Conservation (phyloP, 1,140 invertebrate species). For the Charaxes varanes region DNA sequence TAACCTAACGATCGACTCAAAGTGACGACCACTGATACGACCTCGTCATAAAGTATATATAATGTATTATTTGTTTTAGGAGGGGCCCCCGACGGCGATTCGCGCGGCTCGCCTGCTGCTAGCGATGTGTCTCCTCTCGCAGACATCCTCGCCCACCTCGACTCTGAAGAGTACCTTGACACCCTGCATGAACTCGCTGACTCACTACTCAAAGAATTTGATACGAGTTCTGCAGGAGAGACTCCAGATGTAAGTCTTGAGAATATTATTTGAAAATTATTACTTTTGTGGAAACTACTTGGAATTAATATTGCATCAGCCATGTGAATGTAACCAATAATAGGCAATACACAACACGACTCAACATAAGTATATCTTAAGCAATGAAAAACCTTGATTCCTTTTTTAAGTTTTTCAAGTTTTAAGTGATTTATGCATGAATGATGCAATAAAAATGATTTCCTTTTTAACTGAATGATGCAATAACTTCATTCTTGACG, state of each 20-base stretch:
- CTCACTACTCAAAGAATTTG: constrained; percentile 86
- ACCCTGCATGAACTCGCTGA: constrained; percentile 86
- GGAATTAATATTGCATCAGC: neutral
- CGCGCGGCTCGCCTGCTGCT: constrained; percentile 79
- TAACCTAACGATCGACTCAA: too few species aligned
- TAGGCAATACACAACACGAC: too few species aligned
- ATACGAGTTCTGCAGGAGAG: constrained; percentile 81
- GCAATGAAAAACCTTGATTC: too few species aligned
- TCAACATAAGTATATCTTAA: too few species aligned
- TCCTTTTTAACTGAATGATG: neutral
- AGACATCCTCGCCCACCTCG: constrained; percentile 82
- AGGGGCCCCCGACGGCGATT: constrained; percentile 77
- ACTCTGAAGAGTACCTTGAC: constrained; percentile 79
- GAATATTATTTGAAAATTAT: constrained; percentile 10
- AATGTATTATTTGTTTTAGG: constrained; percentile 34
- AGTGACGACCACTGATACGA: too few species aligned
- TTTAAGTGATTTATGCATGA: too few species aligned
- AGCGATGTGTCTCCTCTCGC: constrained; percentile 85
- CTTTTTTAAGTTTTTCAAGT: too few species aligned
- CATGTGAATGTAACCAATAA: neutral
- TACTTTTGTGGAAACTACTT: neutral
- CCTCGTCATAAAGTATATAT: neutral
- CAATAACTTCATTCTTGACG: neutral
- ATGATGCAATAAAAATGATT: neutral
- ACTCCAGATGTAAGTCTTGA: constrained; percentile 78